Evolutionary conservation across 2,797 vertebrate species (phyloP).

Genomic region (Carcharodon carcharias): DNA sequence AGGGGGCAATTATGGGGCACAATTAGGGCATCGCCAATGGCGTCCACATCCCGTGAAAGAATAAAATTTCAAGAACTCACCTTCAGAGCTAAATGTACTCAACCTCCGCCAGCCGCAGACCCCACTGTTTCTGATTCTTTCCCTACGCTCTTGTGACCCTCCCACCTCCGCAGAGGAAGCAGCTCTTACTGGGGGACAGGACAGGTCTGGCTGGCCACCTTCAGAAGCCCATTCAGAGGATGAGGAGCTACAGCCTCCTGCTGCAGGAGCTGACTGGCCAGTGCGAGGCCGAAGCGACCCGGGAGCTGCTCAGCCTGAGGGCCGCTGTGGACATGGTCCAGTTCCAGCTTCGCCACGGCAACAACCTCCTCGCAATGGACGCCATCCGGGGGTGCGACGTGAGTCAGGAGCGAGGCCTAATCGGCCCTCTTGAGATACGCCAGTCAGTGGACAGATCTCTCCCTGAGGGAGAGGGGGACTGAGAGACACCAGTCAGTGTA

Average conservation of each 20-base stretch:
- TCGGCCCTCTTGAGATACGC: too few species aligned
- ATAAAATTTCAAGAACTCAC: too few species aligned
- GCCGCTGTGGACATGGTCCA: slow-evolving; percentile 70
- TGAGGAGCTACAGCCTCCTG: slow-evolving; percentile 71
- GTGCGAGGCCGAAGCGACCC: slow-evolving; percentile 59
- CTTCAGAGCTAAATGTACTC: too few species aligned
- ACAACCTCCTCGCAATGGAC: slow-evolving; percentile 78
- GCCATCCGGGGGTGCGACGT: slow-evolving; percentile 83
- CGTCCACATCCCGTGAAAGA: too few species aligned
- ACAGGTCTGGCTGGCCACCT: slow-evolving; percentile 66
- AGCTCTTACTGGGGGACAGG: slow-evolving; percentile 44
- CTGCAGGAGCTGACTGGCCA: slow-evolving; percentile 73
- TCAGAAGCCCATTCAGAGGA: slow-evolving; percentile 66
- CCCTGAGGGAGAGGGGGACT: neutral
- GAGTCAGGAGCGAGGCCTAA: slow-evolving; percentile 50
- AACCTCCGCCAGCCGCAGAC: too few species aligned
- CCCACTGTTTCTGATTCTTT: neutral
- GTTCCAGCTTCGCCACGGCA: slow-evolving; percentile 70
- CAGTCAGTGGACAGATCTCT: neutral
- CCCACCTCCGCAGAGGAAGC: slow-evolving; percentile 39
- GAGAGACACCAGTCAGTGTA: too few species aligned
- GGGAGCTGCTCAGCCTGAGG: slow-evolving; percentile 54
- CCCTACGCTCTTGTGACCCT: neutral
- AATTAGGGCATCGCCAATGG: too few species aligned
- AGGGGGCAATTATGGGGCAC: too few species aligned